A percentile compares a stretch with the other conserved stretches of the same genome.
These are phyloP conservation scores for Lamellibrachia luymesi DNA, from an alignment of 1,140 invertebrate species.

Conservation along the genomic window DNA sequence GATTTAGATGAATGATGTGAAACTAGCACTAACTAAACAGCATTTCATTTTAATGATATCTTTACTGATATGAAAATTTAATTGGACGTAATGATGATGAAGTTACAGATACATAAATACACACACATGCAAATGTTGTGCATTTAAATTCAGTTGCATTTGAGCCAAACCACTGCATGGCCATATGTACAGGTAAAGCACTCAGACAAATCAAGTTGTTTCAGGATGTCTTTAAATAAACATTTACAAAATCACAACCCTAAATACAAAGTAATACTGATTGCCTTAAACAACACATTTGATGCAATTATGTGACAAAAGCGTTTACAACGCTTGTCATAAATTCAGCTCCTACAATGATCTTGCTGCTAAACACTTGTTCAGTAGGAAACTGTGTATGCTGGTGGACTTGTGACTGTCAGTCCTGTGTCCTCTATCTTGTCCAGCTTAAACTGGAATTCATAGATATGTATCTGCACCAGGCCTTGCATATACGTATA, in stretches of 20 bases:
- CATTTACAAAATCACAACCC: neutral
- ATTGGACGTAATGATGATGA: too few species aligned
- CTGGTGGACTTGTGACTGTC: neutral
- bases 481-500: conserved; percentile 31
- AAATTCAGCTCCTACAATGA: neutral
- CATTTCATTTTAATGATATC: too few species aligned
- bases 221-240: neutral
- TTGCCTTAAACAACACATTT: neutral
- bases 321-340: neutral
- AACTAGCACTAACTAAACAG: too few species aligned
- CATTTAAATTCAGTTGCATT: neutral
- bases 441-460: conserved; percentile 26
- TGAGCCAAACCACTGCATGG: neutral
- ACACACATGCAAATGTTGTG: too few species aligned
- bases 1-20: too few species aligned
- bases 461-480: conserved; percentile 33
- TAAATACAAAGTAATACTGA: neutral
- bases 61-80: too few species aligned
- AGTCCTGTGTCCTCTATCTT: neutral
- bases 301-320: neutral
- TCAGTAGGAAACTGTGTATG: neutral
- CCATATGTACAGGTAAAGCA: neutral
- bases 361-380: neutral
- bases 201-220: neutral
- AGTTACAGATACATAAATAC: too few species aligned